A percentile compares a stretch with the other conserved stretches of the same genome.
Evolutionary conservation across 2,113 vertebrate genomes (phyloP).

Genomic region (Ardeotis arabs): DNA sequence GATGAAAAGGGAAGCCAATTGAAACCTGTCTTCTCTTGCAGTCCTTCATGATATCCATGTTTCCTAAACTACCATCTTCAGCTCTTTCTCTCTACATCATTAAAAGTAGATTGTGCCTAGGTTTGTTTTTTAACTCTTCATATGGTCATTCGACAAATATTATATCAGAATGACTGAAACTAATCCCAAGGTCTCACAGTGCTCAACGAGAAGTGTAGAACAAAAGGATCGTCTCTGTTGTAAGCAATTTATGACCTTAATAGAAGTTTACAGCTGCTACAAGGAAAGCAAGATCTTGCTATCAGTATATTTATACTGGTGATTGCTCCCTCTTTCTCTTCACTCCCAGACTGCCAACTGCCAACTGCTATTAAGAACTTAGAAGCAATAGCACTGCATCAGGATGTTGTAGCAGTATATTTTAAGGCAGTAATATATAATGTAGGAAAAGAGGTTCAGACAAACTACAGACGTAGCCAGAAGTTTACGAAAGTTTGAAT

Average conservation of each 20-base stretch:
- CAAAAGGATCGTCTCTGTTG: background rate
- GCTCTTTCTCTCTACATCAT: background rate
- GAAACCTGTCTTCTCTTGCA: background rate
- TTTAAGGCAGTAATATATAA: background rate
- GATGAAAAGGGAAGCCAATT: conserved; percentile 24
- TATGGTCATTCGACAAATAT: conserved; percentile 32
- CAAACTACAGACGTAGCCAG: background rate
- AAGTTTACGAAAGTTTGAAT: background rate
- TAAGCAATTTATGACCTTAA: conserved; percentile 53
- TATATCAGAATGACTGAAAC: background rate
- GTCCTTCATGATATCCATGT: background rate
- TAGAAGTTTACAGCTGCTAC: conserved; percentile 50
- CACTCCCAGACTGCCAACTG: background rate
- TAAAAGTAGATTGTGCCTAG: background rate
- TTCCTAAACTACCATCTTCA: background rate
- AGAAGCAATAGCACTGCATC: background rate
- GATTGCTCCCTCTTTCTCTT: background rate
- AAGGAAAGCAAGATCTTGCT: conserved; percentile 15
- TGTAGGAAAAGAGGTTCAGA: background rate
- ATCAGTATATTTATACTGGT: background rate
- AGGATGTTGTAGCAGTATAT: background rate
- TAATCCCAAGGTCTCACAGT: conserved; percentile 6
- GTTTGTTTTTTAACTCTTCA: background rate
- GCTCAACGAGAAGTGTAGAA: background rate
- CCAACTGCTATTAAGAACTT: background rate